Percentiles rank a stretch among this genome's conserved stretches.
Evolutionary conservation across 2,797 vertebrate genomes (phyloP).

Genomic region (Dipus sagitta): DNA sequence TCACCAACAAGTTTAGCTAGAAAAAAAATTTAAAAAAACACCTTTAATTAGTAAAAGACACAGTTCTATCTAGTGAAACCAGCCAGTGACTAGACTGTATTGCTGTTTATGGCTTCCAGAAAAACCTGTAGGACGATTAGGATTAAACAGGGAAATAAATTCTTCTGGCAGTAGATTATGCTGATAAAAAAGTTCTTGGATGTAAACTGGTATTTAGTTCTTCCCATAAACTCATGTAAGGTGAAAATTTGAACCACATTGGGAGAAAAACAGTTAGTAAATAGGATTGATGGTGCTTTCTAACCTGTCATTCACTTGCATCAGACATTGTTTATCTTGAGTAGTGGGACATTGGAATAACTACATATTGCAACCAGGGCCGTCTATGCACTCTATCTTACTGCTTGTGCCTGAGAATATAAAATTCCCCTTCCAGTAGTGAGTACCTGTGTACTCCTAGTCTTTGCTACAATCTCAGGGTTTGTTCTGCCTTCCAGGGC

Average conservation of each 20-base stretch:
- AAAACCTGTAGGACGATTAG: neutral
- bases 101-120: neutral
- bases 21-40: neutral
- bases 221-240: neutral
- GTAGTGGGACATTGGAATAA: slow-evolving; percentile 77
- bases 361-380: neutral
- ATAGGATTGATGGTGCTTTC: neutral
- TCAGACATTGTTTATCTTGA: slow-evolving; percentile 64
- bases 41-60: neutral
- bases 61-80: neutral
- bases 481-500: neutral
- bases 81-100: too few species aligned
- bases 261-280: neutral
- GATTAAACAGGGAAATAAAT: neutral
- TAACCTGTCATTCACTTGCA: neutral
- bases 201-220: slow-evolving; percentile 64
- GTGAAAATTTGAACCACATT: neutral
- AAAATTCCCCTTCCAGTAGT: neutral
- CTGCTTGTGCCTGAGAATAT: neutral
- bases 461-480: neutral
- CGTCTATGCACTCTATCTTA: slow-evolving; percentile 66
- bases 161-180: neutral
- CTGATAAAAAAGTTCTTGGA: neutral
- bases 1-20: neutral
- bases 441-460: neutral